Evolutionary conservation across 2,113 vertebrate species (phyloP).

Genomic region (Vulpes ferrilata): DNA sequence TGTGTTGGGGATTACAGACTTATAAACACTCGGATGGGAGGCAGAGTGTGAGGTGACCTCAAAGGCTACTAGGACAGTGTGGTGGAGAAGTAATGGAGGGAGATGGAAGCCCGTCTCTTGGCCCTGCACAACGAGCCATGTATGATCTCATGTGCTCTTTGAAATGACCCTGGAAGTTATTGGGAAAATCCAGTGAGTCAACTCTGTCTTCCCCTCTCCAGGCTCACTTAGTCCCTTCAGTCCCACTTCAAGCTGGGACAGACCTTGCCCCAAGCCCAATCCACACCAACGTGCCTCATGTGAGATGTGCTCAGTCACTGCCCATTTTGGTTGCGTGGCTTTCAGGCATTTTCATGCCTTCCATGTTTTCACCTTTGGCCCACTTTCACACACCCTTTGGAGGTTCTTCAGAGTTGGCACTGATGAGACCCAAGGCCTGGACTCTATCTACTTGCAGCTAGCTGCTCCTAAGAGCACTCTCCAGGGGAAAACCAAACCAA

Average conservation of each 20-base stretch:
- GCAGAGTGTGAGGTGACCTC: background rate
- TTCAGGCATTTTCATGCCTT: rapidly evolving
- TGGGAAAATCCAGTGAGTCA: background rate
- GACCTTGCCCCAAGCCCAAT: too few relatives aligned
- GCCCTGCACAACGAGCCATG: too few relatives aligned
- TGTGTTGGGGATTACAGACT: background rate
- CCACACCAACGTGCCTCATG: rapidly evolving
- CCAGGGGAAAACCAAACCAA: background rate
- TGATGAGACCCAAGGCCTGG: background rate
- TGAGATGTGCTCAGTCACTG: rapidly evolving
- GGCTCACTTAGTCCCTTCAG: background rate
- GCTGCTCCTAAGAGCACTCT: background rate
- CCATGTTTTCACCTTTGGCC: rapidly evolving
- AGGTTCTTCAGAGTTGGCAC: background rate
- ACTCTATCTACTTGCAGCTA: too few relatives aligned
- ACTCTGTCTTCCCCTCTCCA: background rate
- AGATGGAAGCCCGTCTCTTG: background rate
- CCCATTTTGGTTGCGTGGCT: background rate
- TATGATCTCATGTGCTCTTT: background rate
- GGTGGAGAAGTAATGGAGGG: too few relatives aligned
- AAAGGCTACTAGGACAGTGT: background rate
- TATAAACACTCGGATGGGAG: background rate
- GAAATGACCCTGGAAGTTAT: background rate
- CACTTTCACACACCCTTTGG: too few relatives aligned
- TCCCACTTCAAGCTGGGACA: background rate